Evolutionary conservation across 2,888 invertebrate species (phyloP).

Genomic region (Himalopsyche japonica): DNA sequence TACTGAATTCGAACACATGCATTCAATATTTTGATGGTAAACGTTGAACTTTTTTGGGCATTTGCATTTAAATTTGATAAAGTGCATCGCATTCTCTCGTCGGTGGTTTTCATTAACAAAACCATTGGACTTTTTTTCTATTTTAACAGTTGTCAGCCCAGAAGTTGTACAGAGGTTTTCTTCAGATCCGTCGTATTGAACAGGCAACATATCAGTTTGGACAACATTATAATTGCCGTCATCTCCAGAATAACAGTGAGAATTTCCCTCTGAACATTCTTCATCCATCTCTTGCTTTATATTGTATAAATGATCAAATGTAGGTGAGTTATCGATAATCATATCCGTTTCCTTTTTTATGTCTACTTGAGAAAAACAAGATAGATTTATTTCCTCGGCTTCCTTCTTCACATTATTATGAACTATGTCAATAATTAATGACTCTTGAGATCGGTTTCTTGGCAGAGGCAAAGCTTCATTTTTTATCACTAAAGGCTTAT

Average conservation of each 20-base stretch:
- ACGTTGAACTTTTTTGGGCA: background rate
- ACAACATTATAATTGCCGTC: background rate
- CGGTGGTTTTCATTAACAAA: background rate
- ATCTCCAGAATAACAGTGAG: background rate
- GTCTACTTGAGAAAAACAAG: background rate
- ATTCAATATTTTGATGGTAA: background rate
- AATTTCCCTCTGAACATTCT: background rate
- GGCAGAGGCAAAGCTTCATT: background rate
- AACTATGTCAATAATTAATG: background rate
- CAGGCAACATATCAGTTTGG: background rate
- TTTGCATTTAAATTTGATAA: background rate
- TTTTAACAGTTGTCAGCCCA: background rate
- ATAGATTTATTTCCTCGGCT: background rate
- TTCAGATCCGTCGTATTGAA: too few species aligned
- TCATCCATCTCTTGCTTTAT: background rate
- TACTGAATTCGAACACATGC: constrained; percentile 84
- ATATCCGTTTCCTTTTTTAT: background rate
- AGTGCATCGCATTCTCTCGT: background rate
- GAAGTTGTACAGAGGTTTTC: too few species aligned
- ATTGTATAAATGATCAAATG: background rate
- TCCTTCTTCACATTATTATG: background rate
- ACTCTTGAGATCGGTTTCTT: too few species aligned
- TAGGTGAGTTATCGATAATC: background rate
- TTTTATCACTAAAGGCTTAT: background rate
- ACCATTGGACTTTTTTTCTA: background rate